Conservation (phyloP, 2,797 vertebrate genomes). For the Enteromius anoplus region DNA sequence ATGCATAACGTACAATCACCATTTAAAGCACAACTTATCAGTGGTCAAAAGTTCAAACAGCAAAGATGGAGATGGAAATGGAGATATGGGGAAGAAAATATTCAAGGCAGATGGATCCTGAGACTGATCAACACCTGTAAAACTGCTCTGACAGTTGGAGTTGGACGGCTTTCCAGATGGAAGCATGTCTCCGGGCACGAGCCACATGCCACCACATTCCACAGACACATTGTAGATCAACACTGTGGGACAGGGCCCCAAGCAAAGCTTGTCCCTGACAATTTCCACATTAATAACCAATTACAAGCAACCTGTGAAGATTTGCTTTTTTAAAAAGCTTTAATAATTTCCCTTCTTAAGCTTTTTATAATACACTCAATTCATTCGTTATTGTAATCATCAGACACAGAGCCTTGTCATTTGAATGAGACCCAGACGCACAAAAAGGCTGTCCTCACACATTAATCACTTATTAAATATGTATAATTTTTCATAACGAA, state of each 20-base stretch:
- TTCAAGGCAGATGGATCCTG: conserved; percentile 75
- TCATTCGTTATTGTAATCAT: conserved; percentile 19
- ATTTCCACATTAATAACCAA: conserved; percentile 41
- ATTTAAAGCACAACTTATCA: not conserved
- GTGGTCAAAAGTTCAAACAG: conserved; percentile 26
- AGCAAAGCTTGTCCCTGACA: conserved; percentile 56
- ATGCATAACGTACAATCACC: not conserved
- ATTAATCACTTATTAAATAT: conserved; percentile 28
- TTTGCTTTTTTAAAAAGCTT: not conserved
- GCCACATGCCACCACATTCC: conserved; percentile 67
- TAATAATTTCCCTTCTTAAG: conserved; percentile 13
- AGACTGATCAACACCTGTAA: conserved; percentile 71
- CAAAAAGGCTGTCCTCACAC: conserved; percentile 19
- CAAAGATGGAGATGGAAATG: not conserved
- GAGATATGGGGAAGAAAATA: conserved; percentile 59
- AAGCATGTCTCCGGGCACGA: conserved; percentile 68
- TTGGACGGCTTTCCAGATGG: conserved; percentile 70
- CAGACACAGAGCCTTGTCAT: conserved; percentile 4
- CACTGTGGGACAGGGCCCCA: conserved; percentile 54
- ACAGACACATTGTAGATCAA: conserved; percentile 58
- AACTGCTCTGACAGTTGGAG: conserved; percentile 68
- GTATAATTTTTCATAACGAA: conserved; percentile 16
- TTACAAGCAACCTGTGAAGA: conserved; percentile 44
- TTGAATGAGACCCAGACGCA: conserved; percentile 11
- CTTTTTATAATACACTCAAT: conserved; percentile 1